Base-by-base conservation (phyloP, 2,113 vertebrate genomes). In the Mustela nigripes region DNA sequence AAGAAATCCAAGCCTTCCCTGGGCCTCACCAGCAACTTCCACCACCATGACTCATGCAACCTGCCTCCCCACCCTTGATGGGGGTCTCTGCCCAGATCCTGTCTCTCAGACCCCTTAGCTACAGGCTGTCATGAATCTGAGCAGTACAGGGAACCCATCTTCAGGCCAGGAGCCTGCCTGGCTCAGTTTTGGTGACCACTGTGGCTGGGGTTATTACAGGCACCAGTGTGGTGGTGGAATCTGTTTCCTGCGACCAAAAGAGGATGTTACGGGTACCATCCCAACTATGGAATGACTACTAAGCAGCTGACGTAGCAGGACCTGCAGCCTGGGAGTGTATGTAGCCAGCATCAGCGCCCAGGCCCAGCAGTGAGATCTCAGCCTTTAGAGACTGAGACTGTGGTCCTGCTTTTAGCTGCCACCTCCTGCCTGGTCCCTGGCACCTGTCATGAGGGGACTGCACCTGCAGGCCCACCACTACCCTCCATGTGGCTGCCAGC, bases 401-500 rank as follows among this genome's bases (percentile, higher is more conserved):
- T 58, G 99, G 99, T 73, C 99, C 99, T 63, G 26, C 62, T 63
- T 28, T 63, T 97, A 99, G 99, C 98, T 99, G 11, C 11, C 62
- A 63, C 99, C 9, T 99, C 99, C 0, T 99, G 99, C 98, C 98
- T 99, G 98, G 98, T 99, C 99, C 18, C 99, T 97, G 99, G 99
- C 98, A 99, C 99, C 63, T 99, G 99, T 95, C 99, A 99, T 0
- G 99, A 98, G 99, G 99, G 0, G 99, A 99, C 99, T 99, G 99
- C 96, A 99, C 99, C 98, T 99, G 99, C 97, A 99, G 99, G 98
- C 99, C 99, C 0, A 99, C 99, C 96, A 99, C 99, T 26, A 12
- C 99, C 98, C 99, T 99, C 98, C 99, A 99, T 95, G 99, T 99
- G 99, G 99, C 99, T 0, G 99, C 99, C 39, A 99, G 99, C 95